phyloP scores from a whole-genome alignment of 2,888 invertebrate genomes.

The Aspidiotus rigidus region DNA sequence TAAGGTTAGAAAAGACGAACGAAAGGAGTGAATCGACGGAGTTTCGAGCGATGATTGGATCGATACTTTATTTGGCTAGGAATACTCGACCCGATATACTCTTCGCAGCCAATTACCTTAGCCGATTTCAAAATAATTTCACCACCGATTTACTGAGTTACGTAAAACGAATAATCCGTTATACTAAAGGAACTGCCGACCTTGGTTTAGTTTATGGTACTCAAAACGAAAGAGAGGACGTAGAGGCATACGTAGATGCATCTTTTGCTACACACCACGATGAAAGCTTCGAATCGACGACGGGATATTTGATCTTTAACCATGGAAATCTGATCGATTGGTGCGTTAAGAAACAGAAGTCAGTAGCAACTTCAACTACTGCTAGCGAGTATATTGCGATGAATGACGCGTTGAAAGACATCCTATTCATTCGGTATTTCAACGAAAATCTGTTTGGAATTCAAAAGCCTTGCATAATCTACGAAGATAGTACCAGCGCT shows the following conservation, averaged over 20 bases:
- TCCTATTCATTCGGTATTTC: neutral
- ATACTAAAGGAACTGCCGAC: neutral
- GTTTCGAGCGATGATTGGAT: neutral
- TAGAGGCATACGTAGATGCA: neutral
- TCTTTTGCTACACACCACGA: slow-evolving; percentile 3
- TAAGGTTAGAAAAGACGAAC: neutral
- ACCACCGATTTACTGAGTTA: neutral
- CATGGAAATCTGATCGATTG: slow-evolving; percentile 2
- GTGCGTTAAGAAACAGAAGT: neutral
- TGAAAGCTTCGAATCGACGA: neutral
- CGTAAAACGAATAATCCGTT: neutral
- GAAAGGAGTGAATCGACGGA: neutral
- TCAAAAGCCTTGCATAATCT: neutral
- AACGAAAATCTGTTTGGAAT: neutral
- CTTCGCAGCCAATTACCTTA: neutral
- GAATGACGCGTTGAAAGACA: neutral
- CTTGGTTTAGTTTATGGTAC: slow-evolving; percentile 3
- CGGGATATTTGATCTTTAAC: neutral
- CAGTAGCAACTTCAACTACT: neutral
- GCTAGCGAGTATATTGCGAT: neutral
- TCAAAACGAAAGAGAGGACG: neutral
- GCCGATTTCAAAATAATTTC: neutral
- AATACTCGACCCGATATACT: slow-evolving; percentile 7
- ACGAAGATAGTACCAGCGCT: neutral
- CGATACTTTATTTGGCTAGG: neutral